Evolutionary conservation across 2,113 vertebrate species (phyloP), one percentile per base, ranked within the genome.

Genomic region (Tychaedon coryphoeus): DNA sequence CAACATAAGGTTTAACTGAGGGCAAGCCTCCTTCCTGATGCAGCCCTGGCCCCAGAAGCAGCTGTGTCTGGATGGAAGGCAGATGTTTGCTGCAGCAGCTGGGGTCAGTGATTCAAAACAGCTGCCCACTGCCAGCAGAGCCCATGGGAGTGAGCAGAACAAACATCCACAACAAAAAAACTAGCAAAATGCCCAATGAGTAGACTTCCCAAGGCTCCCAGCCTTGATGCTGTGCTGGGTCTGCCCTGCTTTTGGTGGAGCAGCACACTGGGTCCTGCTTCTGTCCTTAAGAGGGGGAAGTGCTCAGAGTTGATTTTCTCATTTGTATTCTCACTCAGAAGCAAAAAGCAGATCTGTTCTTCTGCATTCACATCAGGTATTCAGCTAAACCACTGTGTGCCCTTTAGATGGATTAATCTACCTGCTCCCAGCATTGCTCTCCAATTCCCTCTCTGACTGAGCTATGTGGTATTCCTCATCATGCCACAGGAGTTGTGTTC

Each of bases 351-450:
- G 80, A 83, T 73, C 54, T 62, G 24, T 84, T 86, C 36, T 89
- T 84, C 72, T 73, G 67, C 65, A 97, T 93, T 92, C 83, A 71
- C n/a, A 9, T 66, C 72, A 76, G 65, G 42, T 73, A 83, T 50
- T 38, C 47, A 83, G 43, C n/a, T 34, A 88, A 93, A 58, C 19
- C n/a, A 40, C 62, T 34, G 33, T 64, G 45, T 73, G 67, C 36
- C 65, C 56, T 93, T 92, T 88, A 69, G 40, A 70, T 19, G 69
- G 72, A 93, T 92, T 91, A 91, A 95, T 88, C 72, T 71, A 54
- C 64, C 72, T 74, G 38, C 48, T 93, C 43, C 33, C 31, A 74
- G 38, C 47, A 51, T 66, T 0, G 0, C 24, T 88, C 29, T 76
- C 47, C 54, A 88, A 36, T 73, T 94, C 72, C 60, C 40, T 62